Evolutionary conservation across 2,113 vertebrate species (phyloP).

Genomic region (Larimichthys polyactis): DNA sequence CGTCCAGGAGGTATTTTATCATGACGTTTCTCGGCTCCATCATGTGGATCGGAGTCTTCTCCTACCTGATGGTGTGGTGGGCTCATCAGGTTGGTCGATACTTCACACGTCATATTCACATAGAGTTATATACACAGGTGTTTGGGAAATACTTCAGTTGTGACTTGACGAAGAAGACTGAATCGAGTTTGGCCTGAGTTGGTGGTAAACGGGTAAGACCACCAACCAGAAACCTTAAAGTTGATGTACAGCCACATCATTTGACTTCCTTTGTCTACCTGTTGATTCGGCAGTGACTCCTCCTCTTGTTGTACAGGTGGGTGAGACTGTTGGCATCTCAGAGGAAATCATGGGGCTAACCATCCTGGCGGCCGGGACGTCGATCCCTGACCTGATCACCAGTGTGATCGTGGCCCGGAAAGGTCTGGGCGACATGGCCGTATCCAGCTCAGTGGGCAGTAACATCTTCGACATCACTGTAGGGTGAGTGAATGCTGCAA

Average conservation of each 20-base stretch:
- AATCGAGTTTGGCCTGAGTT: too few species aligned
- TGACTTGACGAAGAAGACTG: neutral
- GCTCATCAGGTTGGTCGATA: conserved; percentile 81
- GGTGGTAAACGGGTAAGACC: too few species aligned
- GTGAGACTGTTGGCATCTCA: conserved; percentile 82
- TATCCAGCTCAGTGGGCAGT: conserved; percentile 85
- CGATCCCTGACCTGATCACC: conserved; percentile 85
- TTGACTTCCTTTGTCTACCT: too few species aligned
- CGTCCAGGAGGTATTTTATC: conserved; percentile 78
- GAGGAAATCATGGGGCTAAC: conserved; percentile 86
- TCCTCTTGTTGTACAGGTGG: conserved; percentile 66
- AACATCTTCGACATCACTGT: conserved; percentile 86
- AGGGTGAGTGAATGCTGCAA: conserved; percentile 56
- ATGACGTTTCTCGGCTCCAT: conserved; percentile 81
- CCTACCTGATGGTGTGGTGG: conserved; percentile 86
- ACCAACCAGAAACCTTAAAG: too few species aligned
- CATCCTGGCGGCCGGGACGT: conserved; percentile 84
- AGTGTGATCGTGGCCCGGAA: conserved; percentile 85
- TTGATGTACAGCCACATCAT: too few species aligned
- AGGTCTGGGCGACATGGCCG: conserved; percentile 85
- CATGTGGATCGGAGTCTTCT: conserved; percentile 83
- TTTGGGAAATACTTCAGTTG: neutral
- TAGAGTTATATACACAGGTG: neutral
- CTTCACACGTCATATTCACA: neutral
- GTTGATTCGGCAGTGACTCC: too few species aligned